A percentile compares a stretch with the other conserved stretches of the same genome.
phyloP scores from a whole-genome alignment of 2,888 invertebrate species.

The Thereva nobilitata region DNA sequence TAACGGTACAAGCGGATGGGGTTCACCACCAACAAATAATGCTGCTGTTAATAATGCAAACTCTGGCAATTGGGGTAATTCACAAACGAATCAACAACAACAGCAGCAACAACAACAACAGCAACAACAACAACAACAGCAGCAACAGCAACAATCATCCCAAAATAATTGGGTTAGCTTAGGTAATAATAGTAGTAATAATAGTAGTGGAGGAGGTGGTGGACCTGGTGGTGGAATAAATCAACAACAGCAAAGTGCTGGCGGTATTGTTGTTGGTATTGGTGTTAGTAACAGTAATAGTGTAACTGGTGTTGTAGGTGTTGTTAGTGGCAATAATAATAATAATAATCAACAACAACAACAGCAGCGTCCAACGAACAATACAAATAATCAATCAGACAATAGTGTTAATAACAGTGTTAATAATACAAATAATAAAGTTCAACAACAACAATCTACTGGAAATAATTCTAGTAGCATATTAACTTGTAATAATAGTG shows the following conservation, averaged over 20 bases:
- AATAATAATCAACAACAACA: conserved; percentile 1
- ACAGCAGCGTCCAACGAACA: conserved; percentile 30
- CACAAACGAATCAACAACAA: conserved; percentile 53
- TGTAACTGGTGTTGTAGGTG: conserved; percentile 26
- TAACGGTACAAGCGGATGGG: conserved; percentile 66
- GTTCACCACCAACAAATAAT: conserved; percentile 59
- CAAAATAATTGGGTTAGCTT: conserved; percentile 32
- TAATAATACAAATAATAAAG: conserved; percentile 20
- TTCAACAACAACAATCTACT: conserved; percentile 23
- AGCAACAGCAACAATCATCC: conserved; percentile 23
- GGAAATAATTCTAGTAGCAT: conserved; percentile 9
- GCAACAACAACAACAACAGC: conserved; percentile 22
- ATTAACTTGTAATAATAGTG: conserved; percentile 25
- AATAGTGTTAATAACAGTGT: conserved; percentile 17
- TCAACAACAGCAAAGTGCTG: conserved; percentile 46
- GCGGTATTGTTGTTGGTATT: not conserved
- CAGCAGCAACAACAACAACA: conserved; percentile 34
- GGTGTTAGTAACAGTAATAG: conserved; percentile 3
- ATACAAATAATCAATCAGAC: conserved; percentile 29
- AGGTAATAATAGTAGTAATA: conserved; percentile 9
- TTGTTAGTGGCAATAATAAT: conserved; percentile 15
- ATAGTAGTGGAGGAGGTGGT: conserved; percentile 18
- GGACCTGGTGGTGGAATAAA: conserved; percentile 2
- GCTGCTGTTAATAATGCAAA: conserved; percentile 45
- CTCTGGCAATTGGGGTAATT: conserved; percentile 62